Percentiles rank a stretch among this genome's conserved stretches.
Evolutionary conservation across 2,113 vertebrate species (phyloP).

Genomic region (Actinemys pallida): DNA sequence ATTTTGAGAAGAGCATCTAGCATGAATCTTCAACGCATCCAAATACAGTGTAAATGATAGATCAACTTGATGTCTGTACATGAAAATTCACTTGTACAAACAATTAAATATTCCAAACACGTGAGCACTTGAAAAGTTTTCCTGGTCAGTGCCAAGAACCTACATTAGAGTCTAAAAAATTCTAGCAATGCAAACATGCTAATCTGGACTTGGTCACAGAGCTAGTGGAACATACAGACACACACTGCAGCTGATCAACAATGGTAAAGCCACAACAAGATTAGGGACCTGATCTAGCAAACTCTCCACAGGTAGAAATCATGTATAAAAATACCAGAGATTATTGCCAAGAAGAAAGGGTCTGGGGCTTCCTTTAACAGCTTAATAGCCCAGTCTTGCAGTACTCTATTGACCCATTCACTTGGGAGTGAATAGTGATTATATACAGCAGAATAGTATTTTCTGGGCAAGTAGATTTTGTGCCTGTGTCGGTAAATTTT

Average conservation of each 20-base stretch:
- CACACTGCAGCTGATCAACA: background rate
- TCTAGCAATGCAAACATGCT: background rate
- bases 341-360: background rate
- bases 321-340: background rate
- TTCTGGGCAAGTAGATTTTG: background rate
- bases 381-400: background rate
- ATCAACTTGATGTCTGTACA: background rate
- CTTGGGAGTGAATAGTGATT: background rate
- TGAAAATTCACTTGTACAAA: background rate
- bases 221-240: background rate
- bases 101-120: background rate
- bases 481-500: background rate
- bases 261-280: background rate
- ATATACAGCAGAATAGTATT: background rate
- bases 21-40: background rate
- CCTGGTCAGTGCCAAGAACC: background rate
- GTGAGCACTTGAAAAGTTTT: background rate
- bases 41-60: fast-evolving
- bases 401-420: background rate
- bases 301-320: background rate
- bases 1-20: background rate
- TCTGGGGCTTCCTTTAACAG: background rate
- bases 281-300: fast-evolving
- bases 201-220: background rate
- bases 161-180: background rate